Percentiles rank a stretch among this genome's conserved stretches.
phyloP scores from a whole-genome alignment of 2,113 vertebrate genomes.

The Boulengeromyrus knoepffleri region DNA sequence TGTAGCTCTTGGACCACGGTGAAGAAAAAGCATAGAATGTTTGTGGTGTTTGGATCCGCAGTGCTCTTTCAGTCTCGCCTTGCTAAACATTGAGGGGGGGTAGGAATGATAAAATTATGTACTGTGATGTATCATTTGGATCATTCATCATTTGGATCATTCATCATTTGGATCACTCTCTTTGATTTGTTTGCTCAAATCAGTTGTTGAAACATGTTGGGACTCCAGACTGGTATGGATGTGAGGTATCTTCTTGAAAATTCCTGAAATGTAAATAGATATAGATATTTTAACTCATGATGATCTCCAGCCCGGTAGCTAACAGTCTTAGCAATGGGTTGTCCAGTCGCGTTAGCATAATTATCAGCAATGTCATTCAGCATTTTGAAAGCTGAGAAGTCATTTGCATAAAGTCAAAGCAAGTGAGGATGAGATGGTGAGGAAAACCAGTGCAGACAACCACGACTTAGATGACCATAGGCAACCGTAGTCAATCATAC shows the following conservation, averaged over 20 bases:
- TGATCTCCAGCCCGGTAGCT: neutral
- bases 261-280: neutral
- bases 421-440: neutral
- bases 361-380: neutral
- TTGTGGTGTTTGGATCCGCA: neutral
- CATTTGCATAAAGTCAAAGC: neutral
- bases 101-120: conserved; percentile 9
- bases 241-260: neutral
- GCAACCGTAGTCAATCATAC: neutral
- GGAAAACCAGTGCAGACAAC: neutral
- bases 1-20: neutral
- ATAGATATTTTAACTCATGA: neutral
- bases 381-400: neutral
- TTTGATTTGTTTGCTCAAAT: neutral
- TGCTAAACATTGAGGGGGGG: conserved; percentile 5
- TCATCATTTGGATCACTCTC: neutral
- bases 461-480: neutral
- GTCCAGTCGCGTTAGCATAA: neutral
- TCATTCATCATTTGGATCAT: too few species aligned
- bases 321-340: neutral
- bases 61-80: neutral
- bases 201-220: neutral
- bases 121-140: neutral
- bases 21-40: neutral
- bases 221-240: neutral